A percentile compares a stretch with the other conserved stretches of the same genome.
Conservation (phyloP, 2,888 invertebrate genomes). For the Caenorhabditis sp. region DNA sequence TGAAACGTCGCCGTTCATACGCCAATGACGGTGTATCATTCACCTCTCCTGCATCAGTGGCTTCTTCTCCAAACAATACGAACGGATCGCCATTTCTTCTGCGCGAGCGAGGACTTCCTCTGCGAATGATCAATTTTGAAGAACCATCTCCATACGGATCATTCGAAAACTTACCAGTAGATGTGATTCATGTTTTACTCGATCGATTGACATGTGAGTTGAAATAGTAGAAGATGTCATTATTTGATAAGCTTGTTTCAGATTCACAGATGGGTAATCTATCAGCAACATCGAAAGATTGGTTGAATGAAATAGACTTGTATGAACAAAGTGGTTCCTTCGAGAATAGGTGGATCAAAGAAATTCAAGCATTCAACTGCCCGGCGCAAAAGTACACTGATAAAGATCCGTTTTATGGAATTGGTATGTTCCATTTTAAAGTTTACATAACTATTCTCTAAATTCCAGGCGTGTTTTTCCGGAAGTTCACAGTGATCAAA, state of each 20-base stretch:
- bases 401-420: slow-evolving; percentile 14
- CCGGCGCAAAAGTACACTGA: neutral
- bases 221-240: too few species aligned
- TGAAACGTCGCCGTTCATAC: slow-evolving; percentile 3
- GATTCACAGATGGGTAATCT: slow-evolving; percentile 14
- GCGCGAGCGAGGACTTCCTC: neutral
- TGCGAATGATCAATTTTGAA: neutral
- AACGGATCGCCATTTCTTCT: neutral
- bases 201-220: slow-evolving; percentile 17
- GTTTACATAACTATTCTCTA: neutral
- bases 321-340: neutral
- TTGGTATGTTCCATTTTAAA: slow-evolving; percentile 8
- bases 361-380: neutral
- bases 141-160: slow-evolving; percentile 19
- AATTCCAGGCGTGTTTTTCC: slow-evolving; percentile 7
- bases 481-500: neutral
- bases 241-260: too few species aligned
- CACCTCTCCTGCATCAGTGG: slow-evolving; percentile 3
- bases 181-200: slow-evolving; percentile 6
- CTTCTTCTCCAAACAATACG: neutral
- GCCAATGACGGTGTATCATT: neutral
- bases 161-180: slow-evolving; percentile 17
- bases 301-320: slow-evolving; percentile 7
- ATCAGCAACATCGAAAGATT: slow-evolving; percentile 20
- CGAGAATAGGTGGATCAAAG: slow-evolving; percentile 2